Evolutionary conservation across 2,888 invertebrate species (phyloP).

Genomic region (Adineta ricciae): DNA sequence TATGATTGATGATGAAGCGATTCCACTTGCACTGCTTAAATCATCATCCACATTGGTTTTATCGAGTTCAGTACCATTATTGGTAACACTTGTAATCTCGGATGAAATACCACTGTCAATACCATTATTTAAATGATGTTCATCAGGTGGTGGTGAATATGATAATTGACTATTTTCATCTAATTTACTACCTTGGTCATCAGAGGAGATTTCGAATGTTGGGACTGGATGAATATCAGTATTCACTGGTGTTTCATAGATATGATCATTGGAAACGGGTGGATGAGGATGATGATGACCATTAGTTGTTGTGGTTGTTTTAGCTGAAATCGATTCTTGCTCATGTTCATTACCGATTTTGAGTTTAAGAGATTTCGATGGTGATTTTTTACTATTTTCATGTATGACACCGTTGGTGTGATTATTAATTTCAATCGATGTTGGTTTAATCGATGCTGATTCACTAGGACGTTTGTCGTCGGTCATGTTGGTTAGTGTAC

Average conservation of each 20-base stretch:
- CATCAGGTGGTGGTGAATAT: background rate
- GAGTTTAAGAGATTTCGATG: background rate
- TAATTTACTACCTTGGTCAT: background rate
- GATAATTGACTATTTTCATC: background rate
- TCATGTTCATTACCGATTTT: background rate
- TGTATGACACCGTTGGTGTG: background rate
- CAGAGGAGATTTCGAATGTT: background rate
- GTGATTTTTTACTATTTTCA: background rate
- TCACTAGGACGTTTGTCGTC: background rate
- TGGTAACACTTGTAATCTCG: background rate
- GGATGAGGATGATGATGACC: background rate
- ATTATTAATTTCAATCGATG: slow-evolving; percentile 7
- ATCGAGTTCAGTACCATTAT: background rate
- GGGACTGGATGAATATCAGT: background rate
- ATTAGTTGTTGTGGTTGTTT: background rate
- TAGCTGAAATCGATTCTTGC: background rate
- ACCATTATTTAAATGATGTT: background rate
- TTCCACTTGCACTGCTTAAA: background rate
- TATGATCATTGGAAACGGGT: background rate
- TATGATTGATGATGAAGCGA: background rate
- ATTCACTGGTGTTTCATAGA: background rate
- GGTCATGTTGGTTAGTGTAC: background rate
- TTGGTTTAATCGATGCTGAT: background rate
- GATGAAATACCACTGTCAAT: background rate
- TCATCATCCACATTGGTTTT: background rate